Evolutionary conservation across 2,113 vertebrate species (phyloP).

Genomic region (Catharus bicknelli): DNA sequence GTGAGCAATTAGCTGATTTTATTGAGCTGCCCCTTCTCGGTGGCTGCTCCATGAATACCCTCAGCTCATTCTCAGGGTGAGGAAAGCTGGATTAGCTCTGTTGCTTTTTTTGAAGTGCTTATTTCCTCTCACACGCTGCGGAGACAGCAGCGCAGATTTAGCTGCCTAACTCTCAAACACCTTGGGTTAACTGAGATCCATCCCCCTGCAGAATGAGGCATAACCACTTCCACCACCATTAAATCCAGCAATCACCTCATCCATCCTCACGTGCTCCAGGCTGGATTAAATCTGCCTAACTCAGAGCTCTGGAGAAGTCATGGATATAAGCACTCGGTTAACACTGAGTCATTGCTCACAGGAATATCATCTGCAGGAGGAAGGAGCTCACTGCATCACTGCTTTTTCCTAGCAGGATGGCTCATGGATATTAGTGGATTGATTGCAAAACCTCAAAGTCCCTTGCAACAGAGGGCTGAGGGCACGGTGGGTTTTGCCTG

Average conservation of each 20-base stretch:
- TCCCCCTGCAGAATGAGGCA: background rate
- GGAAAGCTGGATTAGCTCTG: background rate
- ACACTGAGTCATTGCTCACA: background rate
- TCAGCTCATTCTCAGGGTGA: background rate
- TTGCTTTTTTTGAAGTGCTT: background rate
- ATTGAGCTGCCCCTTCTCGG: background rate
- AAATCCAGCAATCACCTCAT: background rate
- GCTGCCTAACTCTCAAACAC: background rate
- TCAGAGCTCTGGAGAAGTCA: background rate
- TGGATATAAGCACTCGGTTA: background rate
- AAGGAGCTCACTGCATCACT: background rate
- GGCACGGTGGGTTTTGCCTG: background rate
- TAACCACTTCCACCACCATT: background rate
- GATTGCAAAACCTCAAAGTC: conserved; percentile 26
- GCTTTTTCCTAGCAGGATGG: background rate
- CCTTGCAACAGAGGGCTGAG: background rate
- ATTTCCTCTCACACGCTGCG: background rate
- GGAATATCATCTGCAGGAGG: background rate
- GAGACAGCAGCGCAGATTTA: background rate
- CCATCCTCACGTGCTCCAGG: background rate
- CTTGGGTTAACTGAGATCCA: background rate
- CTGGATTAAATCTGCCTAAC: background rate
- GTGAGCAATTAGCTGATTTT: background rate
- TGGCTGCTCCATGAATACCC: background rate
- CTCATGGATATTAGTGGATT: background rate